Evolutionary conservation across 2,888 invertebrate genomes (phyloP), one percentile per base, ranked within the genome.

Genomic region (Tuberolachnus salignus): DNA sequence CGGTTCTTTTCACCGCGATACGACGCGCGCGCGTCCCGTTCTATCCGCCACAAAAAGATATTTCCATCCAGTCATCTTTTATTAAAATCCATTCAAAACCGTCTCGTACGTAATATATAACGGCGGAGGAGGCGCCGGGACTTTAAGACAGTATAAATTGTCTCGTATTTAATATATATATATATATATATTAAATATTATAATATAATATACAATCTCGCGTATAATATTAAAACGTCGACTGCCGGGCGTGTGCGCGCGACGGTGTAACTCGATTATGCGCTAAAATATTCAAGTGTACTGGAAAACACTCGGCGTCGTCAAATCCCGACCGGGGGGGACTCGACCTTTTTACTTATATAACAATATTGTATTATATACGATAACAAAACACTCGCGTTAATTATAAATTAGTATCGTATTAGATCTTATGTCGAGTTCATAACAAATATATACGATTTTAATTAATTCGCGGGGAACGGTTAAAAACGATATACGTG

Each of bases 41-140:
- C 46, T 49, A 16, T 66, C 46, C 44, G 21, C 49, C 26, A 21
- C 71, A 23, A 71, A 71, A 71, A 57, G 57, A 34, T 6, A 34
- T 46, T 71, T 71, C 44, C 71, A 46, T 59, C 57, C n/a, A 49
- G 71, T 71, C 71, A 59, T 71, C 59, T 71, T 49, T 59, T 71
- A 71, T 71, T 71, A 71, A 71, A 59, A 71, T 59, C 59, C 71
- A 49, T 46, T 59, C 46, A 49, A 71, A 70, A 59, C 21, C 4
- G 0, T 3, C 16, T 21, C 13, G n/a, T 46, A 21, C 19, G 21
- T 34, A 34, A 34, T 34, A 34, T 34, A 34, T 34, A 34, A 71
- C 34, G 44, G 57, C 19, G 57, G 57, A 71, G 70, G 57, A 71
- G 70, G 57, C 21, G 16, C 55, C 70, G 44, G n/a, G 42, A 16